A percentile compares a stretch with the other conserved stretches of the same genome.
Conservation (phyloP, 1,140 invertebrate species). For the Marisa cornuarietis region DNA sequence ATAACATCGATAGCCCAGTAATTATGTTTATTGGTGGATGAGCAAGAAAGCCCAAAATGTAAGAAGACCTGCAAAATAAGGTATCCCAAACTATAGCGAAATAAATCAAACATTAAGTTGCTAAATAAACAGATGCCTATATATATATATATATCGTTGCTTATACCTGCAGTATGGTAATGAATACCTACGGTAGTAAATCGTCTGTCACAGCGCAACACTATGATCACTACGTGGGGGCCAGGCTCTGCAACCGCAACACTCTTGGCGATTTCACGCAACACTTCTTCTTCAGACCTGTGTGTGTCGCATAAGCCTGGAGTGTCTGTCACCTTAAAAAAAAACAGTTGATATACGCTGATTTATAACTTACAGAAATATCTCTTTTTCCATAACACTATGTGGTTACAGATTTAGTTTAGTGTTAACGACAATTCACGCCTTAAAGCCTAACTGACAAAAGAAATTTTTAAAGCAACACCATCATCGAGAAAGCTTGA, state of each 20-base stretch:
- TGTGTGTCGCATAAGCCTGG: slow-evolving; percentile 36
- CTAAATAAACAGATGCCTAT: background rate
- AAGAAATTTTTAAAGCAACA: too few relatives aligned
- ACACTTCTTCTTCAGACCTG: slow-evolving; percentile 19
- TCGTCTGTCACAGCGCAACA: slow-evolving; percentile 22
- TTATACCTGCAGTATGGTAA: background rate
- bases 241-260: slow-evolving; percentile 33
- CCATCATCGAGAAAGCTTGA: too few relatives aligned
- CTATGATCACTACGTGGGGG: slow-evolving; percentile 33
- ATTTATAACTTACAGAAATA: too few relatives aligned
- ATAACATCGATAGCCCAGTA: too few relatives aligned
- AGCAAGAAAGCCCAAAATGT: too few relatives aligned
- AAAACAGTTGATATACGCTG: too few relatives aligned
- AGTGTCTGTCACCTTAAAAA: slow-evolving; percentile 22
- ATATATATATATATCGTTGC: background rate
- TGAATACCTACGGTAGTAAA: slow-evolving; percentile 17
- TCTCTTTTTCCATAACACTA: too few relatives aligned
- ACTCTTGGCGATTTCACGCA: slow-evolving; percentile 28
- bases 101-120: background rate
- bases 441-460: too few relatives aligned
- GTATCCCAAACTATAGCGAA: background rate
- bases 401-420: too few relatives aligned
- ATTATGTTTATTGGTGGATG: too few relatives aligned
- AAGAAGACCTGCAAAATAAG: background rate
- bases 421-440: too few relatives aligned